Conservation (phyloP, 2,888 invertebrate species). For the Synergus gifuensis region DNA sequence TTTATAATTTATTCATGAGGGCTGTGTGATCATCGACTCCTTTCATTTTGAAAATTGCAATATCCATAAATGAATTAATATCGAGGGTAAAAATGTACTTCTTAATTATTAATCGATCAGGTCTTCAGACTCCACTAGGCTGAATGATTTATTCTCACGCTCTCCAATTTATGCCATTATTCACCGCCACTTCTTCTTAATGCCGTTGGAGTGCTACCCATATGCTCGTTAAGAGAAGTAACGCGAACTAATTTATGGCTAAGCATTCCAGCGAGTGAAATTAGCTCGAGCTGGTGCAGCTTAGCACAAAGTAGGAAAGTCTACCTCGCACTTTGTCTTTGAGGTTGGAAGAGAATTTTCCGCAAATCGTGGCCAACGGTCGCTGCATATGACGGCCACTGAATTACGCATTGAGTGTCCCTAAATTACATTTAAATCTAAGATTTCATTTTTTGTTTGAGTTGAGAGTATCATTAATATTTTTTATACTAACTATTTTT, state of each 20-base stretch:
- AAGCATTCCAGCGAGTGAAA: slow-evolving; percentile 34
- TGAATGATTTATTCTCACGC: neutral
- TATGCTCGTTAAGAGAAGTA: slow-evolving; percentile 39
- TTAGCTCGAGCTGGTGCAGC: slow-evolving; percentile 23
- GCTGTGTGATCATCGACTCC: neutral
- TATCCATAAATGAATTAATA: neutral
- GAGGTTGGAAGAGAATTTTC: neutral
- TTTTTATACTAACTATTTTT: too few relatives aligned
- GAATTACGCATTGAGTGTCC: too few relatives aligned
- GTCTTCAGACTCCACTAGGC: neutral
- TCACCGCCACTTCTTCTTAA: slow-evolving; percentile 29
- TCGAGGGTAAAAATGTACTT: neutral
- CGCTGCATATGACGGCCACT: too few relatives aligned
- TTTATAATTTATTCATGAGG: neutral
- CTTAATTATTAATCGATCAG: neutral
- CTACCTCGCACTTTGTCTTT: slow-evolving; percentile 13
- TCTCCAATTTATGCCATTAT: slow-evolving; percentile 27
- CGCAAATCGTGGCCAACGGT: neutral
- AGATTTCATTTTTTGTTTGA: too few relatives aligned
- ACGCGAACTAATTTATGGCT: slow-evolving; percentile 37
- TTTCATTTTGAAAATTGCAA: neutral
- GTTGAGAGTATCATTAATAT: too few relatives aligned
- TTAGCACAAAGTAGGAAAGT: slow-evolving; percentile 34
- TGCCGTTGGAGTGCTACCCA: slow-evolving; percentile 9
- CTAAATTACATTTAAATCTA: too few relatives aligned